Evolutionary conservation across 2,888 invertebrate species (phyloP), one percentile per base, ranked within the genome.

Genomic region (Drosophila emarginata): DNA sequence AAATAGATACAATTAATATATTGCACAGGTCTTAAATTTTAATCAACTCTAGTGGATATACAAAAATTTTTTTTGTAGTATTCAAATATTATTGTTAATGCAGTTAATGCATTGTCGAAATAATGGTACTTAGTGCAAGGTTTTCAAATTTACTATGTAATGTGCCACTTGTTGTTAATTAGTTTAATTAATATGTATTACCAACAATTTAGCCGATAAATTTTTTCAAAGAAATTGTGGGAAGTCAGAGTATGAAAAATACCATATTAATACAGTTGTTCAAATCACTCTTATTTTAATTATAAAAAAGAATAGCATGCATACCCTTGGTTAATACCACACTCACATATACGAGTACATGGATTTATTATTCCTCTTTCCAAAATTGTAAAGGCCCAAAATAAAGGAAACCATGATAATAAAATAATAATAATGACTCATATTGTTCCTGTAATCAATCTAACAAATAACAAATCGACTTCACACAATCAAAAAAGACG

Each of bases 391-490:
- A 45, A 21, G 45, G 15, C 18, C 36, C 54, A 39, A 45, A 52
- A 52, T 26, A 14, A 18, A 36, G 26, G 40, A 53, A 40, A 26
- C 26, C 23, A 5, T 51, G 39, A 51, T 32, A 4, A 6, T 14
- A 15, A n/a, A 28, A 36, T 50, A 12, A 37, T 14, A 58, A 36
- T 45, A 40, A 39, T 28, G 36, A 52, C 14, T 57, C 53, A 70
- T 59, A 71, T 63, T 40, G 59, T 72, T 72, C 59, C 70, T 71
- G 72, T 62, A 45, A 62, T 69, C 53, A 70, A 69, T 59, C 63
- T 71, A 70, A 63, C 70, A 64, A 71, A 59, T 64, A 72, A 72
- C 61, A 72, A 65, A 60, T 12, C 54, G 39, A 59, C 59, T 61
- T 61, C 40, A 45, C 60, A n/a, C 18, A 52, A 56, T 11, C 5